Conservation (phyloP, 2,888 invertebrate genomes). For the Eilema caniola region DNA sequence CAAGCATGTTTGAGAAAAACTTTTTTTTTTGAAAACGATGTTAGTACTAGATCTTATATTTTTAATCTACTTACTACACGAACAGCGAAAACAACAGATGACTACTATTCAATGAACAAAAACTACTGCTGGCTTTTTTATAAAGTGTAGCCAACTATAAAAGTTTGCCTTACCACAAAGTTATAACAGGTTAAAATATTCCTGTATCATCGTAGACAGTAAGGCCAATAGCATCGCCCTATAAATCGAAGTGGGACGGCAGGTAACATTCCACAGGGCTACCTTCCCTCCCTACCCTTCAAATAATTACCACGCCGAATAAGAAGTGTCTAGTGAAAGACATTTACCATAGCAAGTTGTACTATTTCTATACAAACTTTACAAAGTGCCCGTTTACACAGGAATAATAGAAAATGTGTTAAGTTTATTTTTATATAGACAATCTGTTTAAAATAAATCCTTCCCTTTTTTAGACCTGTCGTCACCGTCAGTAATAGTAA, state of each 20-base stretch:
- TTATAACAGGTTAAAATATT: conserved; percentile 31
- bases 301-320: conserved; percentile 63
- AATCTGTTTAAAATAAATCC: background rate
- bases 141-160: background rate
- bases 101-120: background rate
- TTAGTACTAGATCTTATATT: background rate
- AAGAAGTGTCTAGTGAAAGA: conserved; percentile 66
- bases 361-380: conserved; percentile 30
- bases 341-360: conserved; percentile 54
- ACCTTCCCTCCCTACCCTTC: conserved; percentile 40
- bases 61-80: background rate
- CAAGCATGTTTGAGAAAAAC: too few relatives aligned
- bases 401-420: conserved; percentile 11
- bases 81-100: background rate
- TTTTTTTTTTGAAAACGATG: background rate
- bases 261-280: conserved; percentile 71
- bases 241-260: conserved; percentile 59
- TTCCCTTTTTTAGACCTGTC: background rate
- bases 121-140: conserved; percentile 6
- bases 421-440: background rate
- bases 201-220: conserved; percentile 40
- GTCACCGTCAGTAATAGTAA: background rate
- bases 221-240: conserved; percentile 41
- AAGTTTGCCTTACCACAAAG: conserved; percentile 13
- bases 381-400: conserved; percentile 57